Evolutionary conservation across 2,113 vertebrate genomes (phyloP), one percentile per base, ranked within the genome.

Genomic region (Saccopteryx leptura): DNA sequence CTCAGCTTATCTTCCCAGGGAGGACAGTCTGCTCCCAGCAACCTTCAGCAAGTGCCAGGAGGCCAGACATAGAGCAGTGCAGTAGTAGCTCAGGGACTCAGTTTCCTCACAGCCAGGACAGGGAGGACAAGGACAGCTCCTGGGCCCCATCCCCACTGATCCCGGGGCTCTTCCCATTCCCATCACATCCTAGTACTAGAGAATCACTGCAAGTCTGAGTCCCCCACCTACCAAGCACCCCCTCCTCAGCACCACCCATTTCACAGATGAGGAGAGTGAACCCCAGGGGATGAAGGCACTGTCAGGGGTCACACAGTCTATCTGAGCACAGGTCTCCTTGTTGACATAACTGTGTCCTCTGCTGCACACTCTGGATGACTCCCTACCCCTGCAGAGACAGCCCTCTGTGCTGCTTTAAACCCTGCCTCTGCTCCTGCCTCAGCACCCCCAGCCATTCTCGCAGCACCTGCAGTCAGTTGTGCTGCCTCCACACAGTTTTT

Each of bases 201-300:
- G 66, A 61, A 60, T n/a, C 86, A 60, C 56, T 23, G 46, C 23
- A 87, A 87, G 75, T 24, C 83, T 80, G 69, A 93, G 74, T n/a
- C 5, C 9, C 26, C 83, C 21, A 31, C 52, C 33, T 54, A 9
- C 52, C 72, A n/a, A 82, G 56, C 54, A 84, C 9, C 1, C 23
- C 23, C 24, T 54, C 31, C 19, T 33, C 39, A 74, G 60, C 5
- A 33, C 26, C 23, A 81, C 46, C 82, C 78, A 93, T 18, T 56
- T 66, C 56, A 78, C 33, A 94, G 88, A 65, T n/a, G 13, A 65
- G 28, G 15, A 93, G 48, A 93, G 9, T 46, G 71, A 94, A 68
- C 60, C 39, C 52, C 46, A 52, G 54, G n/a, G 21, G 23, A 68
- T 10, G 9, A 50, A 88, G 52, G 26, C 48, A 72, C 10, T 21